Base-by-base conservation (phyloP, 2,797 vertebrate genomes). In the Mallotus villosus region DNA sequence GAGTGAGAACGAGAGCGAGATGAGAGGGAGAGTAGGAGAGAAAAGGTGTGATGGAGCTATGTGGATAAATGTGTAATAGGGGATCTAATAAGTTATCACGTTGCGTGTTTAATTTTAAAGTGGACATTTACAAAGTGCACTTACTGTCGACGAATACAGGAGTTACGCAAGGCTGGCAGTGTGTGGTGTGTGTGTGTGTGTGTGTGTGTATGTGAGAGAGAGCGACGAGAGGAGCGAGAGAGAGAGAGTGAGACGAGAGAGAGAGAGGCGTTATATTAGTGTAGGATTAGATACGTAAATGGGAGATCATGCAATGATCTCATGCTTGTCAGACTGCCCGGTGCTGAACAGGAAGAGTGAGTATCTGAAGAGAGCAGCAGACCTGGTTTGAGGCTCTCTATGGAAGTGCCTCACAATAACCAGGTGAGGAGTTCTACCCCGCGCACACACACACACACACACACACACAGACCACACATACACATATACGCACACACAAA, bases 351-450 rank as follows among this genome's bases (percentile, higher is more conserved):
- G 96, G 96, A 97, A 92, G 96, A 97, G 84, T n/a, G n/a, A n/a
- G n/a, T n/a, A 98, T 98, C 86, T 98, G 82, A 98, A 98, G 90
- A 92, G 96, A 84, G 96, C 96, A 5, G 96, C 96, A 2, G 96
- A 98, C 89, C 93, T 98, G 85, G 96, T 98, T 98, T 62, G 96
- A 98, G 89, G 96, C 96, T 65, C 93, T 98, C 87, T 98, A 98
- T 25, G 96, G 96, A 79, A 97, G n/a, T 98, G 96, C 96, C 96
- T 74, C 96, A 98, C 89, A 97, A 98, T 86, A 98, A 98, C 91
- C 96, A 98, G 96, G 96, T 97, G 93, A 71, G 72, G 5, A 24
- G n/a, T 25, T 16, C 4, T n/a, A 7, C 21, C 22, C 16, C 51
- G 2, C 58, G 11, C 41, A n/a, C 21, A 63, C 17, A 34, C 19